A percentile compares a stretch with the other conserved stretches of the same genome.
phyloP scores from a whole-genome alignment of 2,113 vertebrate genomes.

The Menura novaehollandiae region DNA sequence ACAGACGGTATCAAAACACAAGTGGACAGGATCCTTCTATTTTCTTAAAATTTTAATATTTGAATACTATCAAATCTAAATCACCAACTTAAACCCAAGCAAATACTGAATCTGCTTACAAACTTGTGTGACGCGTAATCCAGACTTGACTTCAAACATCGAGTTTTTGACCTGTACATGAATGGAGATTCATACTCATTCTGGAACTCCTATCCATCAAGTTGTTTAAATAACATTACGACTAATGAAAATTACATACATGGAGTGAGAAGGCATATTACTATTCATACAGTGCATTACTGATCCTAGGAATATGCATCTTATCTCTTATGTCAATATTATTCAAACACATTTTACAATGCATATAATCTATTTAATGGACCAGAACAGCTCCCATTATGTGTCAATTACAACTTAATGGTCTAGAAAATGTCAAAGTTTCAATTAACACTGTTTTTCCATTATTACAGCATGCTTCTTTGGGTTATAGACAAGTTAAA shows the following conservation, averaged over 20 bases:
- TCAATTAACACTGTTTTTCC: conserved; percentile 4
- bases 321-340: conserved; percentile 20
- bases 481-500: neutral
- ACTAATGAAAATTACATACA: neutral
- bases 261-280: neutral
- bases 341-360: conserved; percentile 27
- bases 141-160: neutral
- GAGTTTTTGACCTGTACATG: neutral
- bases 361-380: conserved; percentile 15
- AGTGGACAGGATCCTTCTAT: neutral
- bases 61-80: neutral
- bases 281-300: neutral
- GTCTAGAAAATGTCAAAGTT: conserved; percentile 47
- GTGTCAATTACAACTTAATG: conserved; percentile 44
- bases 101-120: neutral
- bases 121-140: neutral
- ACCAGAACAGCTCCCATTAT: conserved; percentile 20
- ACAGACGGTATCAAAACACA: neutral
- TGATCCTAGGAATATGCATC: neutral
- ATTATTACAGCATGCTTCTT: neutral
- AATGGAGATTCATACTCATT: neutral
- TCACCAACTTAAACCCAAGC: neutral
- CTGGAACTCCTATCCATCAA: neutral
- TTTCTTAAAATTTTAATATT: neutral
- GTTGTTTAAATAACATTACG: neutral